Evolutionary conservation across 2,797 vertebrate species (phyloP).

Genomic region (Oceanodroma leucorhoa): DNA sequence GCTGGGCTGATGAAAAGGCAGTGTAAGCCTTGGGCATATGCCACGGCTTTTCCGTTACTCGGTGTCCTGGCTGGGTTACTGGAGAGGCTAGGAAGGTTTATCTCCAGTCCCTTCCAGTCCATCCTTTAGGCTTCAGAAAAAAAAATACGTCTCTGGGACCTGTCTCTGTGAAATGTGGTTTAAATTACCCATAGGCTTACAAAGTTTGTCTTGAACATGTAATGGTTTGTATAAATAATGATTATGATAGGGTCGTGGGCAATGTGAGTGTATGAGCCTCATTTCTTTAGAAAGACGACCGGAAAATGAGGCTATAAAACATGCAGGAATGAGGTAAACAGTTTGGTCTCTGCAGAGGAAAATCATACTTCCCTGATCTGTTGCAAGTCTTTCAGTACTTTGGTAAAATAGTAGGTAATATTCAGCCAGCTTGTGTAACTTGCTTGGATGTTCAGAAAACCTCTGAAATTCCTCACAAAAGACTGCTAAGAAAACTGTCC

Average conservation of each 20-base stretch:
- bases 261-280: neutral
- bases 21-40: neutral
- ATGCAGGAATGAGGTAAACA: neutral
- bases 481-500: neutral
- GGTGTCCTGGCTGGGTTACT: neutral
- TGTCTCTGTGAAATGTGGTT: neutral
- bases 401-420: neutral
- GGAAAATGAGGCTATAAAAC: neutral
- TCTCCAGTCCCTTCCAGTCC: neutral
- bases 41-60: neutral
- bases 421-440: neutral
- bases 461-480: neutral
- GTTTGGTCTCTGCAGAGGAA: neutral
- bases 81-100: neutral
- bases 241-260: neutral
- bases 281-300: neutral
- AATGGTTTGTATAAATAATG: constrained; percentile 9
- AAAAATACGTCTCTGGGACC: neutral
- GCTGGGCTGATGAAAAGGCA: neutral
- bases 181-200: neutral
- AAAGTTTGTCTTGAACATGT: neutral
- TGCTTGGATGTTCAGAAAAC: neutral
- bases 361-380: neutral
- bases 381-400: neutral
- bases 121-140: neutral